phyloP scores from a whole-genome alignment of 2,888 invertebrate species.

The Sepiola atlantica region DNA sequence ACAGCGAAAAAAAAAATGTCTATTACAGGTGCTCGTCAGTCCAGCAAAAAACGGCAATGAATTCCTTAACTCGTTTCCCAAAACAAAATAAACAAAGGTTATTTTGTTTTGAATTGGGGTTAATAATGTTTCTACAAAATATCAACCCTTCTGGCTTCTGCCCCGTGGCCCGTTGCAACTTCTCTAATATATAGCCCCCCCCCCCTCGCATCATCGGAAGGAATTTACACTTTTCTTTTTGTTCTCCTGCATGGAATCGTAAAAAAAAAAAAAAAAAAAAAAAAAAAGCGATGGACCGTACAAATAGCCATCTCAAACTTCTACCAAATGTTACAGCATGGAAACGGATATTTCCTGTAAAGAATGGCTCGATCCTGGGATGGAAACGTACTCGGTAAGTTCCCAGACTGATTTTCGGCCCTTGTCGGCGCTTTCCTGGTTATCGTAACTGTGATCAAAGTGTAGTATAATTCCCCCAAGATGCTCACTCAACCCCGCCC shows the following conservation, averaged over 20 bases:
- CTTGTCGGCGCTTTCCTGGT: too few relatives aligned
- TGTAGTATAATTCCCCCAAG: too few relatives aligned
- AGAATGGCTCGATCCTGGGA: constrained; percentile 8
- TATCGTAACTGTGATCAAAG: too few relatives aligned
- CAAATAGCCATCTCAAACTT: constrained; percentile 21
- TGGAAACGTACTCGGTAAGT: background rate
- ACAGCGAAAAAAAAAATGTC: background rate
- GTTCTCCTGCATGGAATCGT: background rate
- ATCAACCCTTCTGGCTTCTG: background rate
- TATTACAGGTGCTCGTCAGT: background rate
- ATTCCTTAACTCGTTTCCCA: background rate
- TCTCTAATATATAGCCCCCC: too few relatives aligned
- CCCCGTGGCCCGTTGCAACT: background rate
- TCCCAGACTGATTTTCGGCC: background rate
- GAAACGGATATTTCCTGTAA: background rate
- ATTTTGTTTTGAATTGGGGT: too few relatives aligned
- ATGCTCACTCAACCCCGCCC: too few relatives aligned
- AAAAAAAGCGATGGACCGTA: background rate
- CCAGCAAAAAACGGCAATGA: background rate
- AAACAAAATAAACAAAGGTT: too few relatives aligned
- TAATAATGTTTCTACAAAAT: background rate
- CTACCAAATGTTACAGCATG: constrained; percentile 8
- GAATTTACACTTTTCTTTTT: too few relatives aligned
- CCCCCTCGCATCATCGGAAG: too few relatives aligned
- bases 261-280: background rate